Conservation (phyloP, 2,888 invertebrate species). For the Drosophila fulvimacula region DNA sequence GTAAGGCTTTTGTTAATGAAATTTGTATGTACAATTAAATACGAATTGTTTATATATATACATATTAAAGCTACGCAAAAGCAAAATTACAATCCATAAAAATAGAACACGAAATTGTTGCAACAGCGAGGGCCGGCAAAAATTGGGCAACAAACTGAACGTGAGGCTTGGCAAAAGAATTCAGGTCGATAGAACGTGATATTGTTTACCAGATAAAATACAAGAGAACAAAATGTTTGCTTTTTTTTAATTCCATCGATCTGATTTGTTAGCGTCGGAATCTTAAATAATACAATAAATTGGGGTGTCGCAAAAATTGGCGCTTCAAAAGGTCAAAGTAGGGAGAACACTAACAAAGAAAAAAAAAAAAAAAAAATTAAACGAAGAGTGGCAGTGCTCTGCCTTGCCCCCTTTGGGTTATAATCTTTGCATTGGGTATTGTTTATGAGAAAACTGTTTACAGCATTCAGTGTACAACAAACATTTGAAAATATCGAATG, state of each 20-base stretch:
- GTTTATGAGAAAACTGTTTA: constrained; percentile 56
- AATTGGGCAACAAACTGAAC: constrained; percentile 55
- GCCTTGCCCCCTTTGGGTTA: constrained; percentile 32
- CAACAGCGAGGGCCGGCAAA: constrained; percentile 63
- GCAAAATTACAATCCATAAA: constrained; percentile 56
- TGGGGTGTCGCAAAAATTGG: constrained; percentile 43
- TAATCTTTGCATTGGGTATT: constrained; percentile 46
- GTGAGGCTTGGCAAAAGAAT: constrained; percentile 45
- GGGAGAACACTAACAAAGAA: constrained; percentile 37
- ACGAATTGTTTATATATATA: constrained; percentile 46
- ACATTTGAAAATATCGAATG: constrained; percentile 55
- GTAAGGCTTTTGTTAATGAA: constrained; percentile 32
- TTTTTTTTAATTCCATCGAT: constrained; percentile 31
- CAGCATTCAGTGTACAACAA: constrained; percentile 62
- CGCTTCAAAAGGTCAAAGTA: constrained; percentile 32
- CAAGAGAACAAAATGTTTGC: background rate
- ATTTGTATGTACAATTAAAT: constrained; percentile 65
- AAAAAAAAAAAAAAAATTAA: constrained; percentile 16
- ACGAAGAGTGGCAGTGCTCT: constrained; percentile 33
- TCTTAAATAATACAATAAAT: constrained; percentile 49
- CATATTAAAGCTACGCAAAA: constrained; percentile 68
- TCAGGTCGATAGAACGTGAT: constrained; percentile 37
- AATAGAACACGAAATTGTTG: constrained; percentile 53
- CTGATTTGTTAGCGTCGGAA: constrained; percentile 20
- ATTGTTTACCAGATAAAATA: constrained; percentile 4